A percentile compares a stretch with the other conserved stretches of the same genome.
These are phyloP conservation scores for Etheostoma spectabile DNA, from an alignment of 2,113 vertebrate genomes.

Conservation along the genomic window DNA sequence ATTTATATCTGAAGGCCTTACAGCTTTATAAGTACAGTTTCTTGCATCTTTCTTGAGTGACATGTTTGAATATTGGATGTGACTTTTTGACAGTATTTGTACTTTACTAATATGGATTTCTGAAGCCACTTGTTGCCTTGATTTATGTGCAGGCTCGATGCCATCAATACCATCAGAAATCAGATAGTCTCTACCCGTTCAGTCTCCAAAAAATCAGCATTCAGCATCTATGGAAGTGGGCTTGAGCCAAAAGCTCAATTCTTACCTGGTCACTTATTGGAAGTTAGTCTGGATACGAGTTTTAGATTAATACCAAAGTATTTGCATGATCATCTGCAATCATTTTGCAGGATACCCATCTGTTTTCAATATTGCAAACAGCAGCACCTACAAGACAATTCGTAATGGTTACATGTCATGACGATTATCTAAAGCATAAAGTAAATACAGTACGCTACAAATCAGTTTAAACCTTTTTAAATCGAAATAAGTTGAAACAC, in stretches of 20 bases:
- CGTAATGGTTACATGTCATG: background rate
- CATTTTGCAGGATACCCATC: background rate
- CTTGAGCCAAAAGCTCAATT: background rate
- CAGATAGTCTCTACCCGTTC: slow-evolving; percentile 1
- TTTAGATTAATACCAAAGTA: background rate
- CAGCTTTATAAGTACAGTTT: background rate
- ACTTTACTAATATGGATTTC: slow-evolving; percentile 40
- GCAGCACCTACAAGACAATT: background rate
- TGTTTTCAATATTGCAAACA: background rate
- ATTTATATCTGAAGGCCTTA: background rate
- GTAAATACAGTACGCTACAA: no score
- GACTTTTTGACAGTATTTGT: background rate
- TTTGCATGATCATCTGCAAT: background rate
- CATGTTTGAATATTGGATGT: slow-evolving; percentile 9
- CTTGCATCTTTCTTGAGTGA: background rate
- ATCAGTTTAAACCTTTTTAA: background rate
- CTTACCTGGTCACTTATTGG: background rate
- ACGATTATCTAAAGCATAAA: background rate
- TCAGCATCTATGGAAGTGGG: background rate
- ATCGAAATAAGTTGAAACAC: background rate
- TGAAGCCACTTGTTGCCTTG: slow-evolving; percentile 16
- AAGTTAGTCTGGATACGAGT: background rate
- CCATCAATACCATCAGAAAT: slow-evolving; percentile 20
- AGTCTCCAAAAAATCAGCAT: slow-evolving; percentile 19
- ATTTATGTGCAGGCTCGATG: slow-evolving; percentile 20